Base-by-base conservation (phyloP, 2,888 invertebrate species). In the Tipula helvola region DNA sequence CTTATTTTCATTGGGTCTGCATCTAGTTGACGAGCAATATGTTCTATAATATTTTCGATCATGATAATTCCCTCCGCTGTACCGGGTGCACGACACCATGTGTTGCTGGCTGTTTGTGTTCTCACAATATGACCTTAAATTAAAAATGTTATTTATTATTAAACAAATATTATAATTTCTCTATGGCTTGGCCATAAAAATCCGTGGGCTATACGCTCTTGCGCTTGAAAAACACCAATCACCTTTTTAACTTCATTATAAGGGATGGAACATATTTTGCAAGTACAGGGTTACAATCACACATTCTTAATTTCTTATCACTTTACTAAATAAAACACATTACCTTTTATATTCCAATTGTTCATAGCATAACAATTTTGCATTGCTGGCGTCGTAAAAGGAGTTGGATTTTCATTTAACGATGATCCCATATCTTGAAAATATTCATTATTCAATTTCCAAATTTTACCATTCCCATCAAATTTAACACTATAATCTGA, bases 31-130 rank as follows among this genome's bases (percentile, higher is more conserved):
- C 91, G 91, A 0, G 95, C 93, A 88, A 95, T 94, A 89, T 93
- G 94, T 87, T 95, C 95, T 94, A 95, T 95, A 12, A 95, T 92
- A 86, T 92, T 91, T 90, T 95, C 95, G 87, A 93, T 92, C 90
- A 93, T 92, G 13, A 93, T 94, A 12, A 94, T 88, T 13, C 92
- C 94, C 91, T 95, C 95, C 0, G 93, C 92, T 18, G 87, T 86
- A 47, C 92, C 89, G 5, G 88, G 88, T 8, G 88, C 88, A 18
- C 96, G 91, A 88, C 94, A 94, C 90, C 93, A 94, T 0, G 95
- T 95, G 88, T 94, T 95, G 2, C 93, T 92, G 1, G 95, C 93
- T 2, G 93, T 91, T 88, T 96, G 94, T 0, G 95, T 95, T 47
- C 91, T 89, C 2, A 93, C 93, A 87, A 90, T 91, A 86, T 71